Percentiles rank a stretch among this genome's conserved stretches.
Conservation (phyloP, 2,113 vertebrate species). For the Gambusia affinis region DNA sequence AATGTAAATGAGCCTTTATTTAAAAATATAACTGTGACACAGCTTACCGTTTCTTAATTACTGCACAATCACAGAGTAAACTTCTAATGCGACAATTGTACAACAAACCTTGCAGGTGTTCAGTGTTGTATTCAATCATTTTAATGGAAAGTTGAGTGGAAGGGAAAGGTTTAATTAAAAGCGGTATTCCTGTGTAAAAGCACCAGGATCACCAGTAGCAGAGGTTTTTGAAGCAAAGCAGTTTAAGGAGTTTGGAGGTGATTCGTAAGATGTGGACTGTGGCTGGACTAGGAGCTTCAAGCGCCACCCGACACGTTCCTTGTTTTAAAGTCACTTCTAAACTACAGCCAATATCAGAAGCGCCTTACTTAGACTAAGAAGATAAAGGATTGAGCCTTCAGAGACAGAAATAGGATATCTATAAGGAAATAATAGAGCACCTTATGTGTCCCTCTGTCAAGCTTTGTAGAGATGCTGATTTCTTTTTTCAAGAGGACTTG, state of each 20-base stretch:
- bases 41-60: background rate
- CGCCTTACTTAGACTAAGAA: background rate
- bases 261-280: too few species aligned
- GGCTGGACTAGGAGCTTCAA: background rate
- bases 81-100: background rate
- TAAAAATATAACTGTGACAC: background rate
- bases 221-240: background rate
- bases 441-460: too few species aligned
- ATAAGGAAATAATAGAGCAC: background rate
- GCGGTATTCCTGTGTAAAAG: background rate
- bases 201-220: background rate
- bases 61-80: background rate
- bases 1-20: background rate
- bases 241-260: background rate
- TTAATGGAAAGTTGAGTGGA: background rate
- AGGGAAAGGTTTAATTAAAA: background rate
- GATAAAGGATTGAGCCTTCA: background rate
- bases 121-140: background rate
- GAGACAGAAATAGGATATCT: background rate
- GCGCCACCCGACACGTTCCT: background rate
- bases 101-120: background rate
- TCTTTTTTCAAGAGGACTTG: background rate
- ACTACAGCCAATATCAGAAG: background rate
- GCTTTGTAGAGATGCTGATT: background rate
- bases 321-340: background rate